These are phyloP conservation scores for Cyrtorhinus lividipennis DNA, from an alignment of 1,140 invertebrate genomes.

Conservation along the genomic window DNA sequence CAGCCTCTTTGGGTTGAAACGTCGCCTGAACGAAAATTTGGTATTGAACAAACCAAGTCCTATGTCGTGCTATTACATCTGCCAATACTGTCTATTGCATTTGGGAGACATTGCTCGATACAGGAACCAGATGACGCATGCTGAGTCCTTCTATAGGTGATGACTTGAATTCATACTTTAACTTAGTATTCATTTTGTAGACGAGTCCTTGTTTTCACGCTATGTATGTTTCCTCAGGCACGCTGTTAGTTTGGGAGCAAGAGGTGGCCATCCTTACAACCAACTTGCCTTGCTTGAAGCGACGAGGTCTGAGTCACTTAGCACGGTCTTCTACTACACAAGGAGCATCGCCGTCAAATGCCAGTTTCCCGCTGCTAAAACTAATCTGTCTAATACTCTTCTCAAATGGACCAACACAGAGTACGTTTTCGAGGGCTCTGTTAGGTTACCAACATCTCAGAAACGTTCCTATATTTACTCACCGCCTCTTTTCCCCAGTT, in stretches of 20 bases:
- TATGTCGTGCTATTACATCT: slow-evolving; percentile 64
- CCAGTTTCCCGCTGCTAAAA: slow-evolving; percentile 64
- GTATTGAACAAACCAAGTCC: slow-evolving; percentile 39
- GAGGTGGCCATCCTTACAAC: slow-evolving; percentile 77
- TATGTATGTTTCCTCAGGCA: slow-evolving; percentile 49
- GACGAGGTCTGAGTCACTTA: slow-evolving; percentile 61
- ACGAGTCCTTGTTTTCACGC: too few species aligned
- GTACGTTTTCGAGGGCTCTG: too few species aligned
- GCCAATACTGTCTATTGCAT: slow-evolving; percentile 74
- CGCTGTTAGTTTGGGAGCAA: slow-evolving; percentile 61
- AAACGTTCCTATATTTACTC: too few species aligned
- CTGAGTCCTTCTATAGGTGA: slow-evolving; percentile 62
- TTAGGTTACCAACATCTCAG: too few species aligned
- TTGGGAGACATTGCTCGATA: slow-evolving; percentile 75
- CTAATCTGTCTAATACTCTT: slow-evolving; percentile 56
- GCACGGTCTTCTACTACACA: slow-evolving; percentile 70
- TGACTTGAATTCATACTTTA: too few species aligned
- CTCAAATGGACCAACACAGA: slow-evolving; percentile 22
- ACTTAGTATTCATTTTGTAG: too few species aligned
- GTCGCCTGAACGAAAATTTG: slow-evolving; percentile 9
- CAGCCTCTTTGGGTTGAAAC: slow-evolving; percentile 14
- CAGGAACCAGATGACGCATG: slow-evolving; percentile 58
- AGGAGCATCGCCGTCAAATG: slow-evolving; percentile 62
- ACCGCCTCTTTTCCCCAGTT: slow-evolving; percentile 10
- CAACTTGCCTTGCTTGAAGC: slow-evolving; percentile 69